These are phyloP conservation scores for Formica aserva DNA, from an alignment of 2,888 invertebrate genomes.

Conservation along the genomic window DNA sequence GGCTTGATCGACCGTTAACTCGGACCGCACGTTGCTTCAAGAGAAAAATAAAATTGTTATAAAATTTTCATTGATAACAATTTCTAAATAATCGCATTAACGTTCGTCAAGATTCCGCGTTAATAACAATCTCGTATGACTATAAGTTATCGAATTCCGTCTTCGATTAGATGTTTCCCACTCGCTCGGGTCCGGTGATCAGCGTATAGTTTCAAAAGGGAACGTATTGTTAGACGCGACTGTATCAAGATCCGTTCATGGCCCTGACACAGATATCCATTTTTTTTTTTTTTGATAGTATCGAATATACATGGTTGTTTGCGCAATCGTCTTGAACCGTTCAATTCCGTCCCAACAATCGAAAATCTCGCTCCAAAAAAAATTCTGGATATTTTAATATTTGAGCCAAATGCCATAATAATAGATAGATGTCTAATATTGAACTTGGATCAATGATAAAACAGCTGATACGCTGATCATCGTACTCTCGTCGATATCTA, in stretches of 20 bases:
- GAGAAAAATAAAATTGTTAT: slow-evolving; percentile 76
- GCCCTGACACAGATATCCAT: slow-evolving; percentile 72
- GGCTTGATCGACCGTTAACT: slow-evolving; percentile 80
- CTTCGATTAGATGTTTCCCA: background rate
- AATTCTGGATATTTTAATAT: background rate
- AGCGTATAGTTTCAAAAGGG: slow-evolving; percentile 53
- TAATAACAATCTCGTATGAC: background rate
- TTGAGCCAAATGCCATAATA: slow-evolving; percentile 48
- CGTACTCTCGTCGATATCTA: slow-evolving; percentile 78
- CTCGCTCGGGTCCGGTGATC: background rate
- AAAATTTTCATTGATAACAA: background rate
- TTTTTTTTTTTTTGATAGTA: background rate
- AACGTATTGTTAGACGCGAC: slow-evolving; percentile 63
- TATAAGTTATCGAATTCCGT: slow-evolving; percentile 19
- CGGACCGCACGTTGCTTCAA: slow-evolving; percentile 81
- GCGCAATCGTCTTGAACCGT: background rate
- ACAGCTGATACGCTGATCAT: slow-evolving; percentile 85
- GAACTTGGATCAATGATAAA: slow-evolving; percentile 85
- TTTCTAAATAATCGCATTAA: background rate
- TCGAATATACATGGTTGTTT: background rate
- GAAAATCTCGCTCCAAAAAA: background rate
- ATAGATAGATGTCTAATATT: slow-evolving; percentile 82
- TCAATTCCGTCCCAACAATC: background rate
- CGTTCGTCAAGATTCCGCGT: background rate
- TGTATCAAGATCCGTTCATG: slow-evolving; percentile 57